Base-by-base conservation (phyloP, 2,888 invertebrate genomes). In the Philonicus albiceps region DNA sequence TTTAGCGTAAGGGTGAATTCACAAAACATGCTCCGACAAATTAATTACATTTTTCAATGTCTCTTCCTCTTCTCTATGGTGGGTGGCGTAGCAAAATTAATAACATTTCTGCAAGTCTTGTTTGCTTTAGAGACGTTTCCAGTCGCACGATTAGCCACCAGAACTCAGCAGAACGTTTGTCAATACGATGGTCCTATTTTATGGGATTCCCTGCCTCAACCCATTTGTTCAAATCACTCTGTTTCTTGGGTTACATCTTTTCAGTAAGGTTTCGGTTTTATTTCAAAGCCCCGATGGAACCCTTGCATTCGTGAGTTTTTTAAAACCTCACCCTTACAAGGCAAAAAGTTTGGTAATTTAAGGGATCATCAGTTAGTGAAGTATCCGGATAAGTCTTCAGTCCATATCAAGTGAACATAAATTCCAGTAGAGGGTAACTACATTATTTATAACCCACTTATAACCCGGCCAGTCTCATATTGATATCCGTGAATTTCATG, bases 281-380 rank as follows among this genome's bases (percentile, higher is more conserved):
- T 49, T 49, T 49, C 49, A 49, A 49, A 49, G 49, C 49, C n/a
- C 16, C 27, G 64, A 27, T 64, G 11, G 64, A 27, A 64, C 5
- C 64, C 64, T 11, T 27, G 64, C 64, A 27, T 27, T 64, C 7
- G 64, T 64, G 64, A 22, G 64, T 11, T 19, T 64, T 64, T 64
- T 64, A 11, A 64, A 27, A 19, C 8, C 64, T 11, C 64, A 64
- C 11, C 22, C 2, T 11, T 22, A 64, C 64, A n/a, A n/a, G 22
- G 22, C 13, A 76, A 76, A 80, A 80, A 80, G 53, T 80, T 80
- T 49, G 53, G 31, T 80, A 80, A 80, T 80, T 53, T 80, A 80
- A 76, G 34, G 76, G 76, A 34, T 80, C 80, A 49, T 80, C 80
- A 74, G 74, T 34, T 34, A 74, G 74, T 74, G 80, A 49, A 80